These are phyloP conservation scores for Chrysina gloriosa DNA, from an alignment of 2,888 invertebrate species.

Conservation along the genomic window DNA sequence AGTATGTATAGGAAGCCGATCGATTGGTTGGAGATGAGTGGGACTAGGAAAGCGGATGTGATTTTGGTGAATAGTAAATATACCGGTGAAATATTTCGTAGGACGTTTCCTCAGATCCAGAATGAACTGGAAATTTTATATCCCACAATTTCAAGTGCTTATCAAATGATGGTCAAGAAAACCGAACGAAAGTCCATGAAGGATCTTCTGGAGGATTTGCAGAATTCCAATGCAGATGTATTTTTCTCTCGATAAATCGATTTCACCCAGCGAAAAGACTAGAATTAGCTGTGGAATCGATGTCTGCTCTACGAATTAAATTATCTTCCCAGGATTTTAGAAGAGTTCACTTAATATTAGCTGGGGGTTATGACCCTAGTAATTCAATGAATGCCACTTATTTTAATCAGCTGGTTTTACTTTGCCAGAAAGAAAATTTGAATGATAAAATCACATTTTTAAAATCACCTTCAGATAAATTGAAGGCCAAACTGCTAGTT, in stretches of 20 bases:
- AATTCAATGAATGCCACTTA: slow-evolving; percentile 90
- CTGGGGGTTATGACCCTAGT: slow-evolving; percentile 95
- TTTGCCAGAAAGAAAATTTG: slow-evolving; percentile 75
- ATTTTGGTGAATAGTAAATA: slow-evolving; percentile 96
- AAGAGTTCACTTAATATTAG: slow-evolving; percentile 86
- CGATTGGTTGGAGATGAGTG: slow-evolving; percentile 90
- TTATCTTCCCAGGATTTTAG: slow-evolving; percentile 71
- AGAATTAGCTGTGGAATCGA: slow-evolving; percentile 83
- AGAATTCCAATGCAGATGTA: slow-evolving; percentile 66
- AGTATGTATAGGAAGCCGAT: slow-evolving; percentile 86
- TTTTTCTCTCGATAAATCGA: slow-evolving; percentile 93
- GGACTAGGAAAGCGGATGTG: slow-evolving; percentile 88
- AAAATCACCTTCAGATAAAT: slow-evolving; percentile 86
- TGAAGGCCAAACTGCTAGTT: slow-evolving; percentile 84
- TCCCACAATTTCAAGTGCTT: slow-evolving; percentile 84
- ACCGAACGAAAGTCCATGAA: slow-evolving; percentile 65
- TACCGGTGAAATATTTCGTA: slow-evolving; percentile 88
- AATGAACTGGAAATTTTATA: slow-evolving; percentile 83
- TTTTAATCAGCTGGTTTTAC: slow-evolving; percentile 78
- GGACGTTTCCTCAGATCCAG: slow-evolving; percentile 82
- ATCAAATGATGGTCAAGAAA: slow-evolving; percentile 56
- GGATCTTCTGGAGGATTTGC: slow-evolving; percentile 65
- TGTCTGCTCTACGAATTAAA: slow-evolving; percentile 74
- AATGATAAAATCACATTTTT: slow-evolving; percentile 83
- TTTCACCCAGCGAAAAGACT: slow-evolving; percentile 98